Conservation (phyloP, 1,140 invertebrate species). For the Dinothrombium tinctorium region DNA sequence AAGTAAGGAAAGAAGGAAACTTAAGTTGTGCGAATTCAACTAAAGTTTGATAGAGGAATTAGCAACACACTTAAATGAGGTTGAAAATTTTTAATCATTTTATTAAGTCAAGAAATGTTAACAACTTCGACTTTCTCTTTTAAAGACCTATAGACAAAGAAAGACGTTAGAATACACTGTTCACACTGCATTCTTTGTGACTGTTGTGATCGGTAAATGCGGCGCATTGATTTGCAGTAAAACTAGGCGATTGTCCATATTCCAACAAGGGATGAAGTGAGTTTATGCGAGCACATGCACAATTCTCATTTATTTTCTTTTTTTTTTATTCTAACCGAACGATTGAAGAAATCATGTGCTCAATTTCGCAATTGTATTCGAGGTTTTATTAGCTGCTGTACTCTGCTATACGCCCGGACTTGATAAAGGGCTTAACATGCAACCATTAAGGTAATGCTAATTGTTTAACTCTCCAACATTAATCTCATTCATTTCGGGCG, state of each 20-base stretch:
- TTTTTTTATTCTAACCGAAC: too few relatives aligned
- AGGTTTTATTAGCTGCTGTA: conserved; percentile 38
- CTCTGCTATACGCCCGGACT: conserved; percentile 45
- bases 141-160: conserved; percentile 29
- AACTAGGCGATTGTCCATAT: conserved; percentile 34
- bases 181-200: conserved; percentile 39
- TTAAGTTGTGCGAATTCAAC: too few relatives aligned
- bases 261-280: conserved; percentile 37
- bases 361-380: conserved; percentile 46
- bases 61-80: neutral
- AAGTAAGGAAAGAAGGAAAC: too few relatives aligned
- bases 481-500: too few relatives aligned
- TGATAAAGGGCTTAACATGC: conserved; percentile 32
- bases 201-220: conserved; percentile 42
- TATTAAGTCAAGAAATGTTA: too few relatives aligned
- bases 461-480: too few relatives aligned
- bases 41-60: too few relatives aligned
- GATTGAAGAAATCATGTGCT: conserved; percentile 33
- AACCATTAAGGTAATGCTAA: conserved; percentile 34
- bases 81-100: too few relatives aligned
- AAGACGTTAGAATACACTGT: conserved; percentile 38
- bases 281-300: too few relatives aligned
- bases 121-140: neutral
- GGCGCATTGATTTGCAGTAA: conserved; percentile 41
- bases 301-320: too few relatives aligned